Base-by-base conservation (phyloP, 2,113 vertebrate species). In the Dipodomys stephensi region DNA sequence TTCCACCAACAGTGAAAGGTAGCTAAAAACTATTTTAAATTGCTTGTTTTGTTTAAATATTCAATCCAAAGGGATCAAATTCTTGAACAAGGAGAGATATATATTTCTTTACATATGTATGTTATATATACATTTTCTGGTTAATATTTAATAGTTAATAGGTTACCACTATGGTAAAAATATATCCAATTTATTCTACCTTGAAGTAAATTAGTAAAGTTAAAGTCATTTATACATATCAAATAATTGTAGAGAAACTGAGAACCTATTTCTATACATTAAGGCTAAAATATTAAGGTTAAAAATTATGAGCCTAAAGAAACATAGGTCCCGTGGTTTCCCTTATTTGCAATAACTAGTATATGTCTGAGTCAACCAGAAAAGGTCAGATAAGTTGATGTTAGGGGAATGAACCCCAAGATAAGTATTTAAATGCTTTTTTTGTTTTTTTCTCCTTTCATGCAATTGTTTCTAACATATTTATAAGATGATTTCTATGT, bases 171-270 rank as follows among this genome's bases (percentile, higher is more conserved):
- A 73, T 30, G 27, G 35, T 7, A 12, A 49, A 89, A 74, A 81
- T 57, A 65, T 23, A 11, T 23, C 89, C 25, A 39, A 30, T 62
- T 76, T 76, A 3, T 68, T 81, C 77, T 84, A 9, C 49, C 72
- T 68, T 71, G 46, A 78, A 93, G 62, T 60, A 2, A 77, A 83
- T 73, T 86, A 73, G 11, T 15, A 87, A 86, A 95, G 89, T 72
- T 82, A 82, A 62, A 80, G 6, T 49, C 44, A 7, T 92, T 90
- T 72, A 65, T 82, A 81, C 68, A 46, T 94, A 83, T 78, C 78
- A 86, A n/a, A 72, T 90, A 57, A 6, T 53, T 72, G 0, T 27
- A 77, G 16, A 22, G 16, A 93, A 44, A 60, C 32, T 1, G 60
- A 67, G 8, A 86, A 35, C 10, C 13, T 67, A 8, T 91, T 76